These are phyloP conservation scores for Chiloscyllium plagiosum DNA, from an alignment of 2,113 vertebrate species.

Conservation along the genomic window DNA sequence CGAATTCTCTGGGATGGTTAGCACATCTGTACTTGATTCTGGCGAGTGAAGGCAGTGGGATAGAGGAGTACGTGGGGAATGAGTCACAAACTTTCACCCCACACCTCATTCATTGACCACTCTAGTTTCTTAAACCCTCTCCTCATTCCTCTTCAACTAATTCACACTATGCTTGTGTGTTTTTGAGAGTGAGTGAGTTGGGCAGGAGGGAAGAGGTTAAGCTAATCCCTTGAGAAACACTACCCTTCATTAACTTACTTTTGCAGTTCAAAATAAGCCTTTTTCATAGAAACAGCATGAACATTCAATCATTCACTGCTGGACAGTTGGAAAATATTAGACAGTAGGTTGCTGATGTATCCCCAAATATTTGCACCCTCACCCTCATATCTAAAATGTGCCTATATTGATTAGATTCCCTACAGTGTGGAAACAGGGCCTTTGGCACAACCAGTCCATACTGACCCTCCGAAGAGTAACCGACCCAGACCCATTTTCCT, in stretches of 20 bases:
- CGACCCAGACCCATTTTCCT: no score
- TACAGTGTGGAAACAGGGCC: no score
- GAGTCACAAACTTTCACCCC: background rate
- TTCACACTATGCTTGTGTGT: no score
- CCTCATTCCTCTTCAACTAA: background rate
- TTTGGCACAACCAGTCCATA: no score
- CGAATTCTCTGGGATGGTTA: background rate
- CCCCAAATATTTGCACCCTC: background rate
- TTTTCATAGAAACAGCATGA: background rate
- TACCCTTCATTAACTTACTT: background rate
- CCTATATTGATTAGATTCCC: no score
- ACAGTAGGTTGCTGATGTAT: background rate
- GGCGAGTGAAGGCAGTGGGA: no score
- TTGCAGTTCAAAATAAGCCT: background rate
- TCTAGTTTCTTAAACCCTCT: background rate
- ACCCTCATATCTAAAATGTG: background rate
- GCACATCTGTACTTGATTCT: background rate
- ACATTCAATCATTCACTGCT: background rate
- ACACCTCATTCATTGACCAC: background rate
- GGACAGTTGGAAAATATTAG: background rate
- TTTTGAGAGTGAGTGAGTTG: no score
- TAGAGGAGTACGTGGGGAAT: background rate
- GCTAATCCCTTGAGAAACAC: background rate
- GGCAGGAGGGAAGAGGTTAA: background rate
- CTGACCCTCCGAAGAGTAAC: no score